These are phyloP conservation scores for Troilus luridus DNA, from an alignment of 2,888 invertebrate species.

Conservation along the genomic window DNA sequence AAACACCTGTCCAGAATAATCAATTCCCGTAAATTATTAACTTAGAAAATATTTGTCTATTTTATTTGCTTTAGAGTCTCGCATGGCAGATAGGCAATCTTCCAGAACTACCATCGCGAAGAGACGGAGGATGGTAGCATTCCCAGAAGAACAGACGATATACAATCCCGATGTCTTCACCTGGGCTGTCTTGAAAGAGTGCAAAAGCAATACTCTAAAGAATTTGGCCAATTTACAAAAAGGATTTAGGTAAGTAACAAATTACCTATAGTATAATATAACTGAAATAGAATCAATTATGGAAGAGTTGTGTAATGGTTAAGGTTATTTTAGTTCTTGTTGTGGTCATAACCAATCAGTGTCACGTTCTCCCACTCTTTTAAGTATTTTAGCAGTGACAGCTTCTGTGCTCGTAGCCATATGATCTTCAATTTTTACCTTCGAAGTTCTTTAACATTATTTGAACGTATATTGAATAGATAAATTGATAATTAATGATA, in stretches of 20 bases:
- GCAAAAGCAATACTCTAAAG: constrained; percentile 20
- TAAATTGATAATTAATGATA: no score
- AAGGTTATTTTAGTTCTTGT: no score
- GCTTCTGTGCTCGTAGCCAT: no score
- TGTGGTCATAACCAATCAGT: no score
- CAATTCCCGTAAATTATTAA: not conserved
- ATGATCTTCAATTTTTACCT: no score
- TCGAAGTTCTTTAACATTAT: no score
- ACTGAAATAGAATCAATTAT: not conserved
- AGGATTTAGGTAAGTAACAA: not conserved
- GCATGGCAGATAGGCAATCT: not conserved
- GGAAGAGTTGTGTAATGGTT: no score
- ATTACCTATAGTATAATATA: not conserved
- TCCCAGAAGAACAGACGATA: constrained; percentile 20
- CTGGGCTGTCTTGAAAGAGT: constrained; percentile 24
- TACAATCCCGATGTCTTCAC: constrained; percentile 7
- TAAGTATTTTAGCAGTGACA: no score
- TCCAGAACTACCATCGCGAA: not conserved
- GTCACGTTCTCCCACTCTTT: no score
- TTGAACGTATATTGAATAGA: no score
- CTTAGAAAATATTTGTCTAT: not conserved
- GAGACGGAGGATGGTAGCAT: not conserved
- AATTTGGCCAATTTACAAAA: constrained; percentile 27
- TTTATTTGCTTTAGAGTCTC: not conserved
- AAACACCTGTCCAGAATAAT: not conserved